Percentiles rank a stretch among this genome's conserved stretches.
Evolutionary conservation across 2,797 vertebrate genomes (phyloP).

Genomic region (Scyliorhinus canicula): DNA sequence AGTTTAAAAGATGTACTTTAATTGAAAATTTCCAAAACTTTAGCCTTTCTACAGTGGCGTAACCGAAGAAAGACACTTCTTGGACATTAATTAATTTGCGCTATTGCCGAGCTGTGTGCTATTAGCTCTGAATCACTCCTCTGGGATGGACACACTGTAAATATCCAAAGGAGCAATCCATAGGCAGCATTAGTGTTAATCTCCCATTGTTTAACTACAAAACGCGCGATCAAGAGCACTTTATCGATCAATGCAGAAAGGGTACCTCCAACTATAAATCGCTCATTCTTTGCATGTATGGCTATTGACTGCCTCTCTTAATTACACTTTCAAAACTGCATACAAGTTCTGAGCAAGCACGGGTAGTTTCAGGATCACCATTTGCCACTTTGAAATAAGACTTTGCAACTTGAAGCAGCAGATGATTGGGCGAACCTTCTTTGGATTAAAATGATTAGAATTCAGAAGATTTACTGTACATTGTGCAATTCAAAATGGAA

Average conservation of each 20-base stretch:
- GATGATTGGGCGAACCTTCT: neutral
- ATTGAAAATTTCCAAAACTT: neutral
- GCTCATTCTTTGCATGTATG: neutral
- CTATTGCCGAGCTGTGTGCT: neutral
- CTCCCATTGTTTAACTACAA: neutral
- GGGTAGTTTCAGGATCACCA: neutral
- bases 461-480: neutral
- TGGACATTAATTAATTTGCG: neutral
- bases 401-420: neutral
- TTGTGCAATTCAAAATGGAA: neutral
- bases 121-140: neutral
- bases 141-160: neutral
- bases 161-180: constrained; percentile 10
- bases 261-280: constrained; percentile 17
- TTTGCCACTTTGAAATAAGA: neutral
- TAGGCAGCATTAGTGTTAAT: constrained; percentile 22
- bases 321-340: constrained; percentile 21
- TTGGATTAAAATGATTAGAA: neutral
- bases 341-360: neutral
- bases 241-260: neutral
- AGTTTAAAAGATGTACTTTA: neutral
- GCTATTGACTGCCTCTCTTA: constrained; percentile 4
- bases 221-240: constrained; percentile 22
- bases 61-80: neutral
- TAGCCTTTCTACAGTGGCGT: neutral